Evolutionary conservation across 2,113 vertebrate genomes (phyloP).

Genomic region (Archilochus colubris): DNA sequence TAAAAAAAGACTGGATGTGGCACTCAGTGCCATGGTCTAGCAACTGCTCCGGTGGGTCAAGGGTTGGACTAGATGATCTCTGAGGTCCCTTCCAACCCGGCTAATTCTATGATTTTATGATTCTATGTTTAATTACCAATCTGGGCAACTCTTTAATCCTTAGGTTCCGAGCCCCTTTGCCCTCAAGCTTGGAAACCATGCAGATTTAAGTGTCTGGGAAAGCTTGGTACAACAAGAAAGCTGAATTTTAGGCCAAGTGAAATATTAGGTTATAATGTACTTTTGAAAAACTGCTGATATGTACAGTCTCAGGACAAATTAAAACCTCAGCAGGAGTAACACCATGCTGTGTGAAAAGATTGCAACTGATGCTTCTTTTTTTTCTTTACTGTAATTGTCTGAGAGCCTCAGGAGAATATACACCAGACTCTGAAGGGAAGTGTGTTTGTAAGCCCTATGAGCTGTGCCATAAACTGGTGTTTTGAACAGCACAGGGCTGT

Average conservation of each 20-base stretch:
- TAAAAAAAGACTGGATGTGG: no score
- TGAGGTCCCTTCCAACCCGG: no score
- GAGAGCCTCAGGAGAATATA: constrained; percentile 25
- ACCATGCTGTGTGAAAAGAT: constrained; percentile 51
- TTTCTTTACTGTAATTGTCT: constrained; percentile 59
- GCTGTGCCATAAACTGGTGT: not conserved
- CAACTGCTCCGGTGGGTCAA: no score
- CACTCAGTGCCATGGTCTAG: no score
- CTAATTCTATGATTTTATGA: no score
- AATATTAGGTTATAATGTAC: constrained; percentile 11
- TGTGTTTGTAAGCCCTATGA: not conserved
- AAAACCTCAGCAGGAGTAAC: constrained; percentile 57
- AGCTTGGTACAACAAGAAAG: not conserved
- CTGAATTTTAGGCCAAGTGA: not conserved
- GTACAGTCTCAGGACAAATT: constrained; percentile 34
- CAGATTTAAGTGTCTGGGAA: not conserved
- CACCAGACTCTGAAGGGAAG: constrained; percentile 24
- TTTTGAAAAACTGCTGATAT: constrained; percentile 48
- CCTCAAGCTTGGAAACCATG: not conserved
- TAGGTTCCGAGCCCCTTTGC: not conserved
- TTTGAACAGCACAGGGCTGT: not conserved
- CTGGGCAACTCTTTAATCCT: not conserved
- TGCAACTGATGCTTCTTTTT: constrained; percentile 61
- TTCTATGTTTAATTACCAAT: not conserved
- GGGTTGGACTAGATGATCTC: no score